Evolutionary conservation across 2,797 vertebrate species (phyloP).

Genomic region (Chromobotia macracanthus): DNA sequence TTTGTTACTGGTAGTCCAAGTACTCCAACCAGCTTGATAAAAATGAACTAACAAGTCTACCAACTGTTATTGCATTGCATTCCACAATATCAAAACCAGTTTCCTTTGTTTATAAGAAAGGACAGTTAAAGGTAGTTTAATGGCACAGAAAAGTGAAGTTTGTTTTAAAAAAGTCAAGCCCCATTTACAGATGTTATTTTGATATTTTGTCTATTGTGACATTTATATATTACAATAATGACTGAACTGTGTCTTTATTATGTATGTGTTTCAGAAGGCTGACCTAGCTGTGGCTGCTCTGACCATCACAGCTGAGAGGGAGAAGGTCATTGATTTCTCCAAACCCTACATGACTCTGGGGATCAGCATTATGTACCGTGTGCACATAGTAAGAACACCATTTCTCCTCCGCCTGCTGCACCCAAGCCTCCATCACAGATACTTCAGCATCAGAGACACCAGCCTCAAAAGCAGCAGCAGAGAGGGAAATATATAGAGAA

Average conservation of each 20-base stretch:
- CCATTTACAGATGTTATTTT: no score
- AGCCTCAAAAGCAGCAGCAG: slow-evolving; percentile 51
- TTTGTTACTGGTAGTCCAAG: not conserved
- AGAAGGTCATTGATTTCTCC: slow-evolving; percentile 99
- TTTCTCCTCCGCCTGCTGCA: not conserved
- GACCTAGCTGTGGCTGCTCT: slow-evolving; percentile 94
- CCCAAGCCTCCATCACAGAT: no score
- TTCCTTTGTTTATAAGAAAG: no score
- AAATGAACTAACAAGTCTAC: not conserved
- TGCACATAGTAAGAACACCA: slow-evolving; percentile 91
- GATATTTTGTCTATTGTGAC: no score
- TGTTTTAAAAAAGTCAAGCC: no score
- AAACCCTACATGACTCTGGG: slow-evolving; percentile 99
- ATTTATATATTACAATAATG: no score
- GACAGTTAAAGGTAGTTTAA: no score
- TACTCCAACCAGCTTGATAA: not conserved
- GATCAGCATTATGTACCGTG: slow-evolving; percentile 98
- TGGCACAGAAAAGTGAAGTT: no score
- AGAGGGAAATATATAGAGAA: slow-evolving; percentile 31
- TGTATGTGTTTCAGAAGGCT: slow-evolving; percentile 86
- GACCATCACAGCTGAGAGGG: slow-evolving; percentile 95
- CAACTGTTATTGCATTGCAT: no score
- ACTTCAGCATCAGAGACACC: slow-evolving; percentile 29
- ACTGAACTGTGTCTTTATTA: slow-evolving; percentile 13
- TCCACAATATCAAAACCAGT: no score